Percentiles rank a stretch among this genome's conserved stretches.
Evolutionary conservation across 2,797 vertebrate species (phyloP).

Genomic region (Miichthys miiuy): DNA sequence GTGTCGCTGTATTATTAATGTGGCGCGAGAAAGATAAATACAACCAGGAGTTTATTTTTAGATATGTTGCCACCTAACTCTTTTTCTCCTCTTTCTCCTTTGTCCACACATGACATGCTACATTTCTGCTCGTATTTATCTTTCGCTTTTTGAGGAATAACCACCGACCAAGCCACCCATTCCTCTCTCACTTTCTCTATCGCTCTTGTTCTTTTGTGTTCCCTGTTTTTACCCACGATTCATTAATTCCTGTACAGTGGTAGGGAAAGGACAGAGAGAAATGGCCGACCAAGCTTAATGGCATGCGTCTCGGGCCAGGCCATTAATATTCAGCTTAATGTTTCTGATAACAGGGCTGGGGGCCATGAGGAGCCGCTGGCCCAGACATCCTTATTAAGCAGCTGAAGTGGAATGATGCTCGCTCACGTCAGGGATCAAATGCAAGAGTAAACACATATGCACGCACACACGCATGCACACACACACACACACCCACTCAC

Average conservation of each 20-base stretch:
- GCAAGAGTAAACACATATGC: conserved; percentile 80
- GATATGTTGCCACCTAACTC: conserved; percentile 87
- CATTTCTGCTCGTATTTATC: conserved; percentile 89
- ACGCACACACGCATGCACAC: conserved; percentile 55
- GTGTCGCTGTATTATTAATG: conserved; percentile 89
- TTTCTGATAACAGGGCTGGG: conserved; percentile 98
- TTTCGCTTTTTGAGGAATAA: conserved; percentile 84
- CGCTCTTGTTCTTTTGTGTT: conserved; percentile 75
- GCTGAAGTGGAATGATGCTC: conserved; percentile 86
- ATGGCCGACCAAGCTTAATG: conserved; percentile 95
- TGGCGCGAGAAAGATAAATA: conserved; percentile 70
- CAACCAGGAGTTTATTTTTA: conserved; percentile 92
- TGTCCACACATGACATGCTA: conserved; percentile 79
- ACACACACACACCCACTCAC: conserved; percentile 53
- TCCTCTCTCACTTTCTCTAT: conserved; percentile 67
- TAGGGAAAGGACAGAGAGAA: conserved; percentile 94
- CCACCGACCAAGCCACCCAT: conserved; percentile 82
- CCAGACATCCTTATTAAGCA: conserved; percentile 89
- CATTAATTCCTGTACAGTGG: conserved; percentile 89
- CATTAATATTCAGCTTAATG: conserved; percentile 99
- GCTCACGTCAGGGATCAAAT: conserved; percentile 80
- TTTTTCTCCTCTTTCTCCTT: conserved; percentile 84
- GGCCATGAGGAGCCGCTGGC: conserved; percentile 92
- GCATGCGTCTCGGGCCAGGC: conserved; percentile 95
- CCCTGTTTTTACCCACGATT: conserved; percentile 83